Evolutionary conservation across 2,888 invertebrate genomes (phyloP).

Genomic region (Ommatoiulus sabulosus): DNA sequence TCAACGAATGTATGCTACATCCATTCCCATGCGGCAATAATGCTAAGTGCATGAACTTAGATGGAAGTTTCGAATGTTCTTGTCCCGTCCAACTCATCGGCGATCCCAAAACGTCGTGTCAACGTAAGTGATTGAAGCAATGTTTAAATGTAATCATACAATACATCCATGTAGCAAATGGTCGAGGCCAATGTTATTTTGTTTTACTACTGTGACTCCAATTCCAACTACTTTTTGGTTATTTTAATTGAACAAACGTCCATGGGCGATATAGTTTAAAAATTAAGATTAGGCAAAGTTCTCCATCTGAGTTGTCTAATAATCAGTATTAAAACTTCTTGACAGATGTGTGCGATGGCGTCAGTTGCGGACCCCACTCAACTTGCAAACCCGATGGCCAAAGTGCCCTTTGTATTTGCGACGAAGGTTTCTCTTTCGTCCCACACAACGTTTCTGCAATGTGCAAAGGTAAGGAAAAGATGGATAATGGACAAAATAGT

Average conservation of each 20-base stretch:
- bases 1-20: slow-evolving; percentile 63
- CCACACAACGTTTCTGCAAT: slow-evolving; percentile 89
- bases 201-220: too few species aligned
- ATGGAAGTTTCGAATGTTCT: slow-evolving; percentile 63
- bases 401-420: slow-evolving; percentile 92
- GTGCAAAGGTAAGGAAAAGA: slow-evolving; percentile 75
- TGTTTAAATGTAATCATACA: background rate
- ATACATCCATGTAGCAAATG: too few species aligned
- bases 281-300: too few species aligned
- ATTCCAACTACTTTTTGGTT: too few species aligned
- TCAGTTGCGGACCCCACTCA: slow-evolving; percentile 88
- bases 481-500: too few species aligned
- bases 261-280: too few species aligned
- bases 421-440: slow-evolving; percentile 93
- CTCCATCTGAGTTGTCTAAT: background rate
- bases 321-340: background rate
- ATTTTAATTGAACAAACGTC: too few species aligned
- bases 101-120: slow-evolving; percentile 63
- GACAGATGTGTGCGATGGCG: slow-evolving; percentile 88
- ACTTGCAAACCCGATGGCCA: slow-evolving; percentile 89
- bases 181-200: too few species aligned
- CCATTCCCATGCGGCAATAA: slow-evolving; percentile 64
- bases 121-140: slow-evolving; percentile 61
- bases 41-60: slow-evolving; percentile 64
- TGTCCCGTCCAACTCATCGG: slow-evolving; percentile 64